Evolutionary conservation across 2,888 invertebrate genomes (phyloP), one percentile per base, ranked within the genome.

Genomic region (Drosophila falleni): DNA sequence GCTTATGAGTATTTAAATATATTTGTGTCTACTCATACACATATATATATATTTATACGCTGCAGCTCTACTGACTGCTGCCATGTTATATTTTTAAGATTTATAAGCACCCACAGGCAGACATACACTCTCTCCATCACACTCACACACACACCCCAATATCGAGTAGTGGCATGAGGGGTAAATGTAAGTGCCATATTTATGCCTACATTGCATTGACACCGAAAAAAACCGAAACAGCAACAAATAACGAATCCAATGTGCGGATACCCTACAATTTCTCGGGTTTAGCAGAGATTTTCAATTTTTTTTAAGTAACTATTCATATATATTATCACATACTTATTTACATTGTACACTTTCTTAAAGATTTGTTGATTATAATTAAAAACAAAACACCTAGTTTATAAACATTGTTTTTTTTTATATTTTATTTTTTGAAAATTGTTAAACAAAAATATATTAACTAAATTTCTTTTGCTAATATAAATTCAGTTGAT

Each of bases 11-110:
- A 44, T 50, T 44, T 33, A 39, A 60, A 11, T 33, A 8, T 46
- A 15, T 50, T 16, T 59, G 31, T 56, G 39, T 64, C 42, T 31
- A 55, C 15, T 41, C 35, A 29, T 29, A 29, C 6, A 10, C 42
- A 65, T 72, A 62, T 78, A 69, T 72, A 56, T 69, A 65, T 72
- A 62, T 78, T 74, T 72, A 56, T 69, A 51, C 15, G 49, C 23
- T 42, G 63, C 56, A 71, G 49, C 63, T 74, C 51, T 60, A 8
- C 64, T 73, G 71, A 78, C 79, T 79, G 59, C 59, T 63, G 65
- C 39, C 70, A 66, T 79, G 69, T 78, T 78, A 55, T 78, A 35
- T 69, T 74, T 61, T 55, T 39, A 54, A 76, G 79, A 74, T 76
- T 76, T 76, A 78, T 63, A 78, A 62, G 63, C 62, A 60, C 47